phyloP scores from a whole-genome alignment of 2,888 invertebrate genomes.

The Aromia moschata region DNA sequence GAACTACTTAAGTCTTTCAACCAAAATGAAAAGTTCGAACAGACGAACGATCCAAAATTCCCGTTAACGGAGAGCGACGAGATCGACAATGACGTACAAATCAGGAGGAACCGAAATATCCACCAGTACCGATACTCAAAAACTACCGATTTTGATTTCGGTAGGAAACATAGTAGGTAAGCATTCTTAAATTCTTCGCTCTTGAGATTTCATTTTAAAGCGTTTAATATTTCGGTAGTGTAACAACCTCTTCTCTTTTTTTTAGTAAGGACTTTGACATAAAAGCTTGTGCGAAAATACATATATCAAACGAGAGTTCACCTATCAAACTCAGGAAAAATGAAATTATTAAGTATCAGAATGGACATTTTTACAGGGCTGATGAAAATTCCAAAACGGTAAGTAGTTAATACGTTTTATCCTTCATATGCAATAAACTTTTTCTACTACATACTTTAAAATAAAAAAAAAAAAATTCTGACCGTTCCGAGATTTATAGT shows the following conservation, averaged over 20 bases:
- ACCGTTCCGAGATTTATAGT: too few species aligned
- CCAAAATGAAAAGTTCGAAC: constrained; percentile 29
- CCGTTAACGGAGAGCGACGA: constrained; percentile 39
- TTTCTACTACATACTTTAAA: too few species aligned
- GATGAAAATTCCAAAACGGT: constrained; percentile 36
- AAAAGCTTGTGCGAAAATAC: constrained; percentile 39
- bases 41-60: constrained; percentile 30
- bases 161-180: constrained; percentile 30
- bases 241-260: background rate
- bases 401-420: too few species aligned
- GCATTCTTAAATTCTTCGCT: constrained; percentile 19
- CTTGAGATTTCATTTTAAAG: background rate
- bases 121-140: constrained; percentile 39
- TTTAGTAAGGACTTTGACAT: constrained; percentile 41
- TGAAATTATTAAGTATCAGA: constrained; percentile 42
- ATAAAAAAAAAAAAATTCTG: too few species aligned
- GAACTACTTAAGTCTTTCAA: constrained; percentile 36
- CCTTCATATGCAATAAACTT: too few species aligned
- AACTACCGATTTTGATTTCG: constrained; percentile 44
- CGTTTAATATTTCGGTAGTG: background rate
- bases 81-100: constrained; percentile 34
- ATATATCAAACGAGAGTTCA: constrained; percentile 29
- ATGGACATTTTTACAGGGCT: constrained; percentile 40
- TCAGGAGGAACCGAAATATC: constrained; percentile 32
- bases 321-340: constrained; percentile 40